Base-by-base conservation (phyloP, 2,888 invertebrate genomes). In the Gymnosoma rotundatum region DNA sequence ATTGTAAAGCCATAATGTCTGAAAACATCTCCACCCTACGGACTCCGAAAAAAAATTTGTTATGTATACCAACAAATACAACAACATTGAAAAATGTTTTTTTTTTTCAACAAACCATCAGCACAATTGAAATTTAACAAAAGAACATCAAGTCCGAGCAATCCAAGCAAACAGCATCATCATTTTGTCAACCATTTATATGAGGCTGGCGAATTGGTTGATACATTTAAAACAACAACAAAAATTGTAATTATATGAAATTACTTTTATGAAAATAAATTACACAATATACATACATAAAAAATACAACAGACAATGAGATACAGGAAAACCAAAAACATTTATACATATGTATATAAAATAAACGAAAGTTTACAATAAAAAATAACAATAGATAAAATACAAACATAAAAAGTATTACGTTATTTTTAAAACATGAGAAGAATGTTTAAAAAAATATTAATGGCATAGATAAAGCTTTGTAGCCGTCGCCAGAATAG, bases 61-160 rank as follows among this genome's bases (percentile, higher is more conserved):
- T 20, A 32, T 58, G 9, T 48, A 48, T n/a, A 42, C 45, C 32
- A 58, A 42, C 38, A 42, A 42, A 12, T 42, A 42, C 42, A 42
- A 42, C 42, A 42, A 42, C 4, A 12, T 42, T 42, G 7, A 25
- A 25, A 25, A 25, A 25, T 25, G 25, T 25, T 25, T 25, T 25
- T 25, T 25, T 25, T 25, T 25, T 25, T 25, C 25, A 25, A 25
- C 25, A 4, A 38, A 38, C 25, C 25, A 25, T 14, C 52, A 16
- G n/a, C 32, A 60, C 60, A 73, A 73, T 63, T 73, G 50, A 38
- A 63, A n/a, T 63, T 63, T 25, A 52, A 63, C 73, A 73, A 73
- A 42, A 52, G 61, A 63, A 16, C 66, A 52, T 18, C 21, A 48
- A 64, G 10, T 45, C 21, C 25, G 16, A 21, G 1, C 45, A 45